Percentiles rank a stretch among this genome's conserved stretches.
Evolutionary conservation across 2,797 vertebrate genomes (phyloP).

Genomic region (Rousettus madagascariensis): DNA sequence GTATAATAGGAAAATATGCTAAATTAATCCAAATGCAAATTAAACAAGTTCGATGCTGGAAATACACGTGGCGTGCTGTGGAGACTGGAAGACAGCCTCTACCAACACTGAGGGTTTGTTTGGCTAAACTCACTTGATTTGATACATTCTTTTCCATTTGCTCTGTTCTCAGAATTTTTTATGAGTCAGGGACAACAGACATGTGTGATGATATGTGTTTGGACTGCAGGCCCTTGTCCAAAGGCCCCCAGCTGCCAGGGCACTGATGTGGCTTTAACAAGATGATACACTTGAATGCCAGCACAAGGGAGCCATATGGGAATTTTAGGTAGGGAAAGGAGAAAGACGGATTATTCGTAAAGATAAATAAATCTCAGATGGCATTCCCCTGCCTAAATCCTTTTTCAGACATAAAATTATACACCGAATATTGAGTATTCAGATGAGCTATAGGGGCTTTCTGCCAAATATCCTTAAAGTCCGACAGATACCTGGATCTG

Average conservation of each 20-base stretch:
- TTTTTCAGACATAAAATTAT: constrained; percentile 35
- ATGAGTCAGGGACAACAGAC: constrained; percentile 57
- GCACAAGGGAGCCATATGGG: constrained; percentile 28
- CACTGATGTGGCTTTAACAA: constrained; percentile 66
- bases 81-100: neutral
- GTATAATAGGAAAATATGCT: constrained; percentile 71
- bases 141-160: constrained; percentile 38
- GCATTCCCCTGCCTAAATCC: neutral
- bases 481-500: constrained; percentile 36
- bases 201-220: constrained; percentile 63
- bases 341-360: constrained; percentile 62
- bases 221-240: constrained; percentile 65
- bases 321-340: constrained; percentile 45
- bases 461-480: neutral
- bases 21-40: constrained; percentile 73
- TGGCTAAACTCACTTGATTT: constrained; percentile 60
- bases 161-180: constrained; percentile 53
- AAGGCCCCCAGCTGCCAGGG: constrained; percentile 54
- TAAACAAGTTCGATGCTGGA: constrained; percentile 60
- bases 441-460: neutral
- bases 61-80: constrained; percentile 18
- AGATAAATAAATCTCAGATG: constrained; percentile 50
- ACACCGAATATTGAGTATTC: neutral
- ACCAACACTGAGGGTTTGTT: constrained; percentile 32
- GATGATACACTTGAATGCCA: constrained; percentile 48